These are phyloP conservation scores for Oscheius myriophilus DNA, from an alignment of 2,888 invertebrate genomes.

Conservation along the genomic window DNA sequence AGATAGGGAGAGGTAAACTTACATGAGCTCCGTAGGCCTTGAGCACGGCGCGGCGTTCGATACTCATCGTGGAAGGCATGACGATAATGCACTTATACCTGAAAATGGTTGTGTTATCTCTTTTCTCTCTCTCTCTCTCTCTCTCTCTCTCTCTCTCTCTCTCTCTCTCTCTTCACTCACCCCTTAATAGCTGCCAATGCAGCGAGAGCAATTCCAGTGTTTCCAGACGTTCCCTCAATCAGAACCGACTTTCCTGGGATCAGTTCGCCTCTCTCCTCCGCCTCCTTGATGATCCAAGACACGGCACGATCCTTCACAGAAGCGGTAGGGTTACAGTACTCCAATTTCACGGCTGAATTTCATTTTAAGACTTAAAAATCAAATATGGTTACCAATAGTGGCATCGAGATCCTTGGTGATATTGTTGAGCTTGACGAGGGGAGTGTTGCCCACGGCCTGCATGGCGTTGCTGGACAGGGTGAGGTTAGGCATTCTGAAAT, in stretches of 20 bases:
- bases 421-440: constrained; percentile 59
- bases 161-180: too few relatives aligned
- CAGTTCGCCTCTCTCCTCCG: constrained; percentile 39
- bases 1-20: background rate
- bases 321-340: constrained; percentile 67
- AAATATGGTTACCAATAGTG: constrained; percentile 52
- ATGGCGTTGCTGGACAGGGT: constrained; percentile 35
- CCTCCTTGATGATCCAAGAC: constrained; percentile 61
- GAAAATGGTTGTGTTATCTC: too few relatives aligned
- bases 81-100: constrained; percentile 66
- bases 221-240: constrained; percentile 65
- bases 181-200: constrained; percentile 36
- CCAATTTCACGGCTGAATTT: constrained; percentile 67
- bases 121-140: too few relatives aligned
- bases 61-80: constrained; percentile 68
- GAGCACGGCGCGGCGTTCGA: constrained; percentile 63
- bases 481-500: constrained; percentile 17
- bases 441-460: constrained; percentile 59
- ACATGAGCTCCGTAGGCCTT: constrained; percentile 58
- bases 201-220: constrained; percentile 69
- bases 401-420: constrained; percentile 57
- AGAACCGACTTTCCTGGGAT: constrained; percentile 54
- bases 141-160: too few relatives aligned
- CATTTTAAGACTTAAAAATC: background rate
- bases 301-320: constrained; percentile 68